These are phyloP conservation scores for Oceanodroma leucorhoa DNA, from an alignment of 2,797 vertebrate species.

Conservation along the genomic window DNA sequence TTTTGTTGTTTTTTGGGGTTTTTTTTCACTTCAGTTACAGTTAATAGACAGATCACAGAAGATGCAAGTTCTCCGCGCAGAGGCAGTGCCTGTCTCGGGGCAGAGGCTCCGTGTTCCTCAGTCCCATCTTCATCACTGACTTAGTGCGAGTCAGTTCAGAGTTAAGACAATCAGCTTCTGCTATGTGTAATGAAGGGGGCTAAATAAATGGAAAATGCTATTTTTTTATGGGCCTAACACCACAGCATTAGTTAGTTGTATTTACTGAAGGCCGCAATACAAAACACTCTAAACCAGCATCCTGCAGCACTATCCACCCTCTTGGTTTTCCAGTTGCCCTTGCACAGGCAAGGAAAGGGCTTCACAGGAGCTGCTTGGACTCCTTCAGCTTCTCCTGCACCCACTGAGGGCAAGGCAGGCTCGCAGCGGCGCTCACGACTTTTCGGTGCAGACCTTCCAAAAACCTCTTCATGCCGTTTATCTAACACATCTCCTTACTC, in stretches of 20 bases:
- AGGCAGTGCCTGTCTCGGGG: accelerated
- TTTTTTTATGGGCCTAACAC: background rate
- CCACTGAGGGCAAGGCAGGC: background rate
- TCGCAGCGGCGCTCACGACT: accelerated
- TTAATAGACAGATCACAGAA: background rate
- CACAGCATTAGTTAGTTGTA: background rate
- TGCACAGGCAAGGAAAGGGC: background rate
- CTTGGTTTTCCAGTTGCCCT: background rate
- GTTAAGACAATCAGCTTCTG: background rate
- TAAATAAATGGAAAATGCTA: background rate
- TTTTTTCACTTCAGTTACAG: background rate
- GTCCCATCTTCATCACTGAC: background rate
- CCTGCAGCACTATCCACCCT: background rate
- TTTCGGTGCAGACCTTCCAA: background rate
- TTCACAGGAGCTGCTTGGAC: background rate
- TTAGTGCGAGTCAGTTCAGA: background rate
- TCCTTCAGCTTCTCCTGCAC: background rate
- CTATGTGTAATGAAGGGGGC: background rate
- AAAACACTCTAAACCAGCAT: background rate
- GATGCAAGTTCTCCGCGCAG: accelerated
- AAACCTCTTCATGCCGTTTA: background rate
- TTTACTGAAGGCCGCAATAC: background rate
- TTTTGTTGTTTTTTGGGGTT: no score
- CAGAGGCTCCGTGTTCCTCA: background rate
- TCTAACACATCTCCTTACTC: background rate